Base-by-base conservation (phyloP, 2,113 vertebrate species). In the Macaca mulatta region DNA sequence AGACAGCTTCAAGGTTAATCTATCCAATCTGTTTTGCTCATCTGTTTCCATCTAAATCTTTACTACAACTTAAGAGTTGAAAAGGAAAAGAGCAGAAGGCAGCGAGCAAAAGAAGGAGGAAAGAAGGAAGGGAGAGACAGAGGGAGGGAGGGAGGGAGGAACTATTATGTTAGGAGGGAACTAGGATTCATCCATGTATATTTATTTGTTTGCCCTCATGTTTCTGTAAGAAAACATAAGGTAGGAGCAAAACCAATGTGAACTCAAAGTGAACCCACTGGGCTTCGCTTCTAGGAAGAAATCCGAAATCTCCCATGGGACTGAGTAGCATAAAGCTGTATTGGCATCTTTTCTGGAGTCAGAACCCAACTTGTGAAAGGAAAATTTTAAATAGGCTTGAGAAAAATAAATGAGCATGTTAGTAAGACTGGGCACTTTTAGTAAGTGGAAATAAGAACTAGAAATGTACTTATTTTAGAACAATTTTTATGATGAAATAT, bases 331-430 rank as follows among this genome's bases (percentile, higher is more conserved):
- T 72, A 61, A 98, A 97, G 75, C 43, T 94, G 32, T 7, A 94
- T 18, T 2, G 0, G 55, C 59, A 89, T 78, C 75, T 72, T 90
- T 45, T 85, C 52, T 67, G 17, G 52, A 97, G 2, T 75, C 9
- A 81, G 95, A 97, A 45, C 2, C 4, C 40, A 83, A 86, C 88
- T 93, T 78, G 22, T 32, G 13, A 72, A 75, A 93, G 17, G 23
- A 61, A 55, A 92, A 27, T 18, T 94, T 97, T 94, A 87, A 94
- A 96, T 87, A 96, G 27, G 89, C 30, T 0, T 88, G 32, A 7
- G 22, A 3, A 91, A 97, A 93, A 69, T 40, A 95, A 55, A 45
- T 92, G 18, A 52, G 3, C 20, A 67, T 45, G 35, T 87, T 77
- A 67, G 6, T 67, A 82, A 97, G 50, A 96, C 10, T 32, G 5